Base-by-base conservation (phyloP, 2,797 vertebrate species). In the Aldrovandia affinis region DNA sequence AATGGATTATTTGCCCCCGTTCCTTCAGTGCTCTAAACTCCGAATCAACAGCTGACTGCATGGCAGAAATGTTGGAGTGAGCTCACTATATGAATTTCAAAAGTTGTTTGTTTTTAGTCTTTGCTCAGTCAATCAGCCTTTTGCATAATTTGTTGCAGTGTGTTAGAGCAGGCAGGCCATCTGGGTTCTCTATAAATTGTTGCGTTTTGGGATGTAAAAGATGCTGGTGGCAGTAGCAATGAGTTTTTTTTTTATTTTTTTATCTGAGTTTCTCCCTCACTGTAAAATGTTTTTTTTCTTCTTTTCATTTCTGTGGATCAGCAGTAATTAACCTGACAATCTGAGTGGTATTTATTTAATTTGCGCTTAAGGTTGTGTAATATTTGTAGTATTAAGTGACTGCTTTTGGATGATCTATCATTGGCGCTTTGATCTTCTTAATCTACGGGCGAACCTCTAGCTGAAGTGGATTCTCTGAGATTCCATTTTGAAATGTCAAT, bases 251-350 rank as follows among this genome's bases (percentile, higher is more conserved):
- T 25, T 9, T 25, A 28, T 22, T 28, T 15, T 10, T 18, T 25
- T 28, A 42, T 5, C 9, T 44, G 70, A 44, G 8, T 25, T n/a
- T 42, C 68, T 73, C 36, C 6, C 68, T n/a, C 70, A 9, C 70
- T 75, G 39, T 6, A n/a, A 9, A 63, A 7, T 20, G 25, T 25
- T 44, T 6, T 42, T 42, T 75, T 39, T 20, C 1, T 15, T 39
- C 36, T 25, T 2, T 68, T 68, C 10, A 39, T 70, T 18, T 70
- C 33, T 75, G 25, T 18, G 63, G 84, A 84, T 83, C 75, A 80
- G 18, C 75, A 75, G 82, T 85, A 82, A 84, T 86, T 80, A 86
- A 73, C 81, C 57, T 9, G 12, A 65, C 59, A 63, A 12, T 68
- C 36, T 68, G n/a, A 68, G 47, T 25, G 44, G 50, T 33, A 10